A percentile compares a stretch with the other conserved stretches of the same genome.
Conservation (phyloP, 1,140 invertebrate species). For the Procambarus virginalis region DNA sequence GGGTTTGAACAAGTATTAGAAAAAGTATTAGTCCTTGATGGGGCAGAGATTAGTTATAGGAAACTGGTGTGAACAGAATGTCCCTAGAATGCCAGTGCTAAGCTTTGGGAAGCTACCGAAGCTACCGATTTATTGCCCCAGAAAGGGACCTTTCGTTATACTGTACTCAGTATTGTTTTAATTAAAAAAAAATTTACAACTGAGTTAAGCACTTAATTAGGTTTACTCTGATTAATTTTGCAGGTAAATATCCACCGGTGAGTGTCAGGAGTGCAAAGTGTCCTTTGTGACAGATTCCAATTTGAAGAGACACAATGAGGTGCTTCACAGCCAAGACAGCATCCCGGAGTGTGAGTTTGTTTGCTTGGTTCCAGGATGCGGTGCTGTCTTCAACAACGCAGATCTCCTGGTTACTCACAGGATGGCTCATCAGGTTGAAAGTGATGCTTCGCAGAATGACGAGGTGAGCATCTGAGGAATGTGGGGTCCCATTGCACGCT, state of each 20-base stretch:
- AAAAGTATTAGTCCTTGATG: no score
- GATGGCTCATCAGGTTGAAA: conserved; percentile 25
- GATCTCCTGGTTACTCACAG: conserved; percentile 47
- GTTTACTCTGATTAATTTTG: background rate
- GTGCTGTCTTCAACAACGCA: conserved; percentile 43
- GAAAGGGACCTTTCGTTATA: no score
- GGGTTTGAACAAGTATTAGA: no score
- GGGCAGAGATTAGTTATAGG: no score
- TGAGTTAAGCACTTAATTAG: no score
- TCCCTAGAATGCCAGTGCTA: no score
- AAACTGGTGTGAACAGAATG: no score
- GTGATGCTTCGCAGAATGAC: background rate
- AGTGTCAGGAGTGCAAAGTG: conserved; percentile 48
- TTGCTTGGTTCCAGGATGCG: conserved; percentile 24
- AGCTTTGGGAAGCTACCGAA: no score
- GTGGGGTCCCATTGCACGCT: no score
- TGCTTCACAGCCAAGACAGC: background rate
- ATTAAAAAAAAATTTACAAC: no score
- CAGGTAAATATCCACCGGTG: conserved; percentile 52
- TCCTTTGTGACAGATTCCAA: conserved; percentile 45
- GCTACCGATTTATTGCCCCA: no score
- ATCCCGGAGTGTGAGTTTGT: conserved; percentile 4
- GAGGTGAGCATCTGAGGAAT: background rate
- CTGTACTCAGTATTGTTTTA: no score
- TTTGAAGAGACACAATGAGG: conserved; percentile 15